Evolutionary conservation across 2,888 invertebrate genomes (phyloP).

Genomic region (Melanargia galathea): DNA sequence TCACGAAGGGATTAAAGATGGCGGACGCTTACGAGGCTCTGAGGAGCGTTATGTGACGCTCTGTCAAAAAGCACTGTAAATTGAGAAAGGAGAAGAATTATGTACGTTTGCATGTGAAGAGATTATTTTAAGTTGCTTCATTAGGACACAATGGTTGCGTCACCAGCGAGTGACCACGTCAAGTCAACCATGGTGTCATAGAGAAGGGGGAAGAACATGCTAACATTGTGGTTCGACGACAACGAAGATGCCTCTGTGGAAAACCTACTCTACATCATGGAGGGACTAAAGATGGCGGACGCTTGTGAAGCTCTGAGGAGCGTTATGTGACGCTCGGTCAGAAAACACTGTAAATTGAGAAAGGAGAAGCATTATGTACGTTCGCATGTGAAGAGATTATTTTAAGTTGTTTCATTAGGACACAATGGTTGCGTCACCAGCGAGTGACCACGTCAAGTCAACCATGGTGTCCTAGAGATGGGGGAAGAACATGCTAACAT

Average conservation of each 20-base stretch:
- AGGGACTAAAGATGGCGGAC: conserved; percentile 87
- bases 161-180: too few species aligned
- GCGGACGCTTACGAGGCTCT: conserved; percentile 85
- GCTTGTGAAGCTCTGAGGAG: conserved; percentile 84
- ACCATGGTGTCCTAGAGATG: too few species aligned
- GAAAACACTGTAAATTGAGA: conserved; percentile 2
- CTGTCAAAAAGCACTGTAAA: conserved; percentile 12
- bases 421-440: too few species aligned
- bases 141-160: neutral
- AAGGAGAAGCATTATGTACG: conserved; percentile 10
- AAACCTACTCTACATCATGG: conserved; percentile 89
- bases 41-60: conserved; percentile 65
- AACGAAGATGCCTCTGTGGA: conserved; percentile 93
- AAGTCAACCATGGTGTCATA: too few species aligned
- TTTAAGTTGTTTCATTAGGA: neutral
- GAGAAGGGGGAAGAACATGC: conserved; percentile 88
- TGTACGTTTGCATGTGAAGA: neutral
- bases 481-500: conserved; percentile 89
- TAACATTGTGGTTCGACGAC: conserved; percentile 93
- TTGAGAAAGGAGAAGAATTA: conserved; percentile 4
- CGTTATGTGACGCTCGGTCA: conserved; percentile 55
- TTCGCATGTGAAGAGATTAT: neutral
- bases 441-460: too few species aligned
- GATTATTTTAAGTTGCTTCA: neutral
- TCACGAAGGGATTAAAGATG: conserved; percentile 89